phyloP scores from a whole-genome alignment of 2,888 invertebrate species.

The Azorinus chamasolen region DNA sequence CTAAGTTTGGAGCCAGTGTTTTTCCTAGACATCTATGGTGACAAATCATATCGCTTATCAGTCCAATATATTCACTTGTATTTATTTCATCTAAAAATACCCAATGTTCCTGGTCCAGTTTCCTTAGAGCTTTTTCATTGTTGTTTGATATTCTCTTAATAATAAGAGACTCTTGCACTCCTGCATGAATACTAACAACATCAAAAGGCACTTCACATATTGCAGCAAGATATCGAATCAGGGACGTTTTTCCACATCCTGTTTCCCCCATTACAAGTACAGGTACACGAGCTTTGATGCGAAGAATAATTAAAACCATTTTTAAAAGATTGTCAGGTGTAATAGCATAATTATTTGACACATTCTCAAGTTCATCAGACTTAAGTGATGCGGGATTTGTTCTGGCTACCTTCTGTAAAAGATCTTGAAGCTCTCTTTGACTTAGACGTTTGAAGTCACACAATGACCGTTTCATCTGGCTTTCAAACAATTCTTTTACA shows the following conservation, averaged over 20 bases:
- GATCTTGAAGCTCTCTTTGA: conserved; percentile 44
- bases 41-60: conserved; percentile 69
- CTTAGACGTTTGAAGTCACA: conserved; percentile 41
- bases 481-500: conserved; percentile 65
- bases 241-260: conserved; percentile 78
- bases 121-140: conserved; percentile 40
- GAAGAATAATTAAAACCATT: conserved; percentile 70
- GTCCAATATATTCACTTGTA: conserved; percentile 69
- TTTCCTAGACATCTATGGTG: conserved; percentile 61
- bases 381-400: conserved; percentile 30
- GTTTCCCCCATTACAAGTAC: conserved; percentile 78
- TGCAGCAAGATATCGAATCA: conserved; percentile 67
- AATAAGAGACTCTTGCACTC: conserved; percentile 56
- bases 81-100: conserved; percentile 78
- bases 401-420: conserved; percentile 58
- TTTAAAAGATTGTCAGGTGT: conserved; percentile 76
- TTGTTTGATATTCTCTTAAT: conserved; percentile 24
- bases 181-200: conserved; percentile 75
- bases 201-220: conserved; percentile 65
- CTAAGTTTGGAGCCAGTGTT: conserved; percentile 66
- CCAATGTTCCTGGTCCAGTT: conserved; percentile 54
- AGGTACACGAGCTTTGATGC: conserved; percentile 68
- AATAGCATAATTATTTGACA: conserved; percentile 64
- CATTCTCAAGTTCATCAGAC: conserved; percentile 12
- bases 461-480: conserved; percentile 63